phyloP scores from a whole-genome alignment of 2,113 vertebrate species.

The Morone saxatilis region DNA sequence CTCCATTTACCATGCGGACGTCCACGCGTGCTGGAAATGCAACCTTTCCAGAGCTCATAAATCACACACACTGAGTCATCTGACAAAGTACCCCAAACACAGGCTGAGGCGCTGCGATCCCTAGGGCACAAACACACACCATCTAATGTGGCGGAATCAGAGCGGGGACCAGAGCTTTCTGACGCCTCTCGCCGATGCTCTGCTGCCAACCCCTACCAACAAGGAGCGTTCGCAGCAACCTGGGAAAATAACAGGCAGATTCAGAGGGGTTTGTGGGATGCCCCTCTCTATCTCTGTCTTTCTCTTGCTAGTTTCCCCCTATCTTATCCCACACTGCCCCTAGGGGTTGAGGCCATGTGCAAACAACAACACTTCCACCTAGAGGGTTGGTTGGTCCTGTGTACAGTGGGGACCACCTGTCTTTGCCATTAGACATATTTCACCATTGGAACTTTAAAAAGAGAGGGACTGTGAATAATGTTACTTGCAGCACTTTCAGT shows the following conservation, averaged over 20 bases:
- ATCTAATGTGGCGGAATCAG: constrained; percentile 86
- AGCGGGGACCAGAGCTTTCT: constrained; percentile 76
- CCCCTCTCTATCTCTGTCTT: constrained; percentile 59
- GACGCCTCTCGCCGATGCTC: constrained; percentile 61
- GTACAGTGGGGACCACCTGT: constrained; percentile 51
- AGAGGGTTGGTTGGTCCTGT: constrained; percentile 55
- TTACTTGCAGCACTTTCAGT: constrained; percentile 38
- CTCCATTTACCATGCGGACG: constrained; percentile 89
- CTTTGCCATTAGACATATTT: constrained; percentile 69
- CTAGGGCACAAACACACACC: constrained; percentile 86
- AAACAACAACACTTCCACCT: constrained; percentile 70
- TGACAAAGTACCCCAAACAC: constrained; percentile 89
- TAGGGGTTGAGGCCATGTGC: constrained; percentile 60
- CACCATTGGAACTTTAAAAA: constrained; percentile 57
- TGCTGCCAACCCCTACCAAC: constrained; percentile 70
- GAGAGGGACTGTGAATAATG: constrained; percentile 22
- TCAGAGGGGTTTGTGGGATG: constrained; percentile 76
- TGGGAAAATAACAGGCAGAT: constrained; percentile 69
- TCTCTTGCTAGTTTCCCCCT: constrained; percentile 19
- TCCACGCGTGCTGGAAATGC: constrained; percentile 86
- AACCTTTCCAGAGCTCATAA: constrained; percentile 89
- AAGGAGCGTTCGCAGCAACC: constrained; percentile 51
- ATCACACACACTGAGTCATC: constrained; percentile 86
- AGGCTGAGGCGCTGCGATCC: constrained; percentile 83
- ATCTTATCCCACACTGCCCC: constrained; percentile 45